phyloP scores from a whole-genome alignment of 2,113 vertebrate genomes.

The Cynocephalus volans region DNA sequence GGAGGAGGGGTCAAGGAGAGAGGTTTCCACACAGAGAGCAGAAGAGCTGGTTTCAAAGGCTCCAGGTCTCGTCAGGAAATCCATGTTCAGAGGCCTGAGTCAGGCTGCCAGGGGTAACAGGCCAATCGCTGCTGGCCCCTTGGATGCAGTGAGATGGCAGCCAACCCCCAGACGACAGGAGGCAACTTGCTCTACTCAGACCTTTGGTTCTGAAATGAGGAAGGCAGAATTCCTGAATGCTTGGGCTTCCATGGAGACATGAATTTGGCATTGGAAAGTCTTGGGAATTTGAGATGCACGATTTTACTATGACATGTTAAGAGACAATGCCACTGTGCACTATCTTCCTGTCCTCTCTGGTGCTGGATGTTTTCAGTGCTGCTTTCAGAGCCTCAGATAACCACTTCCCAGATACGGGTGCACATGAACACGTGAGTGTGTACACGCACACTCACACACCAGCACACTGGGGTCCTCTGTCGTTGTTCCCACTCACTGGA shows the following conservation, averaged over 20 bases:
- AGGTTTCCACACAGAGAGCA: background rate
- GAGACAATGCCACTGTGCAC: background rate
- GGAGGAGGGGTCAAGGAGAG: background rate
- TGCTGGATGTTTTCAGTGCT: constrained; percentile 45
- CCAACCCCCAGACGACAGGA: background rate
- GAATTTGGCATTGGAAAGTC: background rate
- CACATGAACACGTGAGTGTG: background rate
- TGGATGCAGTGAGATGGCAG: background rate
- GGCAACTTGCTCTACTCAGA: constrained; percentile 54
- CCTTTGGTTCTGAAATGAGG: constrained; percentile 59
- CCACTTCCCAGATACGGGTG: background rate
- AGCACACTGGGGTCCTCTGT: background rate
- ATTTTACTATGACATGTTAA: constrained; percentile 63
- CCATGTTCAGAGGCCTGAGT: background rate
- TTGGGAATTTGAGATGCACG: constrained; percentile 46
- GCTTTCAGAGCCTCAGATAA: background rate
- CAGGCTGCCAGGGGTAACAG: background rate
- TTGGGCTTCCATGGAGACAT: constrained; percentile 57
- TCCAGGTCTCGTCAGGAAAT: constrained; percentile 4
- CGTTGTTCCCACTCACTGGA: background rate
- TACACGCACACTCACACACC: background rate
- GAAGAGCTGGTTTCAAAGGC: background rate
- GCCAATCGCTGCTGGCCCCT: background rate
- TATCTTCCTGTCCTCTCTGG: constrained; percentile 47
- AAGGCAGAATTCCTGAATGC: constrained; percentile 50